These are phyloP conservation scores for Propithecus deckenii DNA, from an alignment of 2,797 vertebrate species.

Conservation along the genomic window DNA sequence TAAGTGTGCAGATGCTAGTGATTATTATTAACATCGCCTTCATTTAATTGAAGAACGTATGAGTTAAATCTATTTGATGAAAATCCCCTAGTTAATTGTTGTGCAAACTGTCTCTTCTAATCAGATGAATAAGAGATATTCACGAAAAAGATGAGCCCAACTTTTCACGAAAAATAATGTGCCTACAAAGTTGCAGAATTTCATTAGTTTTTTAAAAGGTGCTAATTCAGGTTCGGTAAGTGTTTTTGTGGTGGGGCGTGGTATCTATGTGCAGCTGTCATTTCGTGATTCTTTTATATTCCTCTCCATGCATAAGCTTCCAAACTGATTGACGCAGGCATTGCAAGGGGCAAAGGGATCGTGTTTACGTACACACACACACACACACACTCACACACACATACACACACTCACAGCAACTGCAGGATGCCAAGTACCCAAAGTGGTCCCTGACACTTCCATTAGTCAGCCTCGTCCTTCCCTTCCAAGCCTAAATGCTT, in stretches of 20 bases:
- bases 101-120: constrained; percentile 26
- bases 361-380: rapidly evolving
- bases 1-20: not conserved
- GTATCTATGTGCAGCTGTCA: not conserved
- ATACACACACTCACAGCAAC: too few relatives aligned
- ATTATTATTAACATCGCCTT: not conserved
- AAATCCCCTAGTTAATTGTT: not conserved
- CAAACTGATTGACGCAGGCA: not conserved
- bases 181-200: not conserved
- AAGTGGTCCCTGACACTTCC: constrained; percentile 23
- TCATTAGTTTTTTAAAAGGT: not conserved
- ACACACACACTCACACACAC: too few relatives aligned
- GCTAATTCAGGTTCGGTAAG: not conserved
- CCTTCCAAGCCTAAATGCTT: constrained; percentile 62
- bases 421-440: not conserved
- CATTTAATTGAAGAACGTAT: not conserved
- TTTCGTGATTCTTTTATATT: not conserved
- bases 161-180: not conserved
- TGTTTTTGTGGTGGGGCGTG: rapidly evolving
- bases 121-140: not conserved
- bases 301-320: not conserved
- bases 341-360: not conserved
- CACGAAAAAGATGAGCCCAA: not conserved
- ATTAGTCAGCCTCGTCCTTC: not conserved
- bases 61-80: not conserved